Evolutionary conservation across 2,797 vertebrate genomes (phyloP).

Genomic region (Sebastes matsubarae): DNA sequence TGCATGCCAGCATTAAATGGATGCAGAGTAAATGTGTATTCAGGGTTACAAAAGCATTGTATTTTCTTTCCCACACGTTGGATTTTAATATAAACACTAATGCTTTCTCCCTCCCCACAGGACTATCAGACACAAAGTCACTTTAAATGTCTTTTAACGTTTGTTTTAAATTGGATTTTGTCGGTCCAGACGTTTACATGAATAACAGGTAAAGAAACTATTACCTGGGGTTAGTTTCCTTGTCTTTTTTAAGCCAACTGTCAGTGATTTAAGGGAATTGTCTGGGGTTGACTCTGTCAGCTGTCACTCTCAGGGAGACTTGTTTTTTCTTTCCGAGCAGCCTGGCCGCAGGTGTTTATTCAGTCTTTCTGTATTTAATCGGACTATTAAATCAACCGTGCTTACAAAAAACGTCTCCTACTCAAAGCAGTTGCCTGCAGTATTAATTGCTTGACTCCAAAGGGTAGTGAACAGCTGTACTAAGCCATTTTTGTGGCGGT

Average conservation of each 20-base stretch:
- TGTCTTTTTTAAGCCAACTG: conserved; percentile 46
- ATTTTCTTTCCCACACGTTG: not conserved
- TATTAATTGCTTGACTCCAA: conserved; percentile 30
- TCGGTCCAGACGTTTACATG: conserved; percentile 41
- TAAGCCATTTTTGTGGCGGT: not conserved
- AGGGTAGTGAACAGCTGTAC: conserved; percentile 8
- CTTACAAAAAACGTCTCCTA: conserved; percentile 1
- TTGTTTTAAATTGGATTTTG: conserved; percentile 57
- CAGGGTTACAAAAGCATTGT: not conserved
- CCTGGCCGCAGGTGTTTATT: conserved; percentile 42
- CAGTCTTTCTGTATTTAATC: conserved; percentile 28
- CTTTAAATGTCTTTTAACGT: not conserved
- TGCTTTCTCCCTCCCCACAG: not conserved
- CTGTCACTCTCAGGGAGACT: conserved; percentile 54
- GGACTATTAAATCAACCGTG: conserved; percentile 37
- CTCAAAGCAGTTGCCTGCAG: conserved; percentile 1
- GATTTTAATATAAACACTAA: conserved; percentile 4
- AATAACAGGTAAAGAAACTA: conserved; percentile 43
- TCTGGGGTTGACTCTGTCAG: conserved; percentile 48
- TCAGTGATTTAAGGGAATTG: conserved; percentile 51
- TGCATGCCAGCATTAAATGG: not conserved
- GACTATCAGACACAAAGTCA: conserved; percentile 11
- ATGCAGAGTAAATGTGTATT: conserved; percentile 8
- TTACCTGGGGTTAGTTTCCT: conserved; percentile 41
- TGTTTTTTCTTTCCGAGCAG: not conserved